Conservation (phyloP, 1,140 invertebrate genomes). For the Lasioglossum baleicum region DNA sequence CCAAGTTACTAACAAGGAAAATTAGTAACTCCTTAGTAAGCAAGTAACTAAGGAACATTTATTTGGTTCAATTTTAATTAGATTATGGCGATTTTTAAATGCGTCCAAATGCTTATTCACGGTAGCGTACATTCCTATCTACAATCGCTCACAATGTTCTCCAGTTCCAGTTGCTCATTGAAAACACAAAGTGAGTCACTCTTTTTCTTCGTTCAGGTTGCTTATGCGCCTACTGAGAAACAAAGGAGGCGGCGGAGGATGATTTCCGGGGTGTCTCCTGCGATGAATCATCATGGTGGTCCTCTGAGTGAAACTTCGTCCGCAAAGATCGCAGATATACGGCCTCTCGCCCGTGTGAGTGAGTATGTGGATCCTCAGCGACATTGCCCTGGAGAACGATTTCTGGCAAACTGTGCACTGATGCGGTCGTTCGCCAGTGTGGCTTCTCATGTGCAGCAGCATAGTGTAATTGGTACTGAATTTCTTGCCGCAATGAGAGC, state of each 20-base stretch:
- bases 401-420: conserved; percentile 52
- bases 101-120: no score
- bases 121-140: no score
- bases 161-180: no score
- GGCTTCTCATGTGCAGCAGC: conserved; percentile 80
- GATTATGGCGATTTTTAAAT: no score
- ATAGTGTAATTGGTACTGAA: conserved; percentile 81
- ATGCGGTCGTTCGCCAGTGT: conserved; percentile 59
- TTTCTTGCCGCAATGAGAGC: conserved; percentile 80
- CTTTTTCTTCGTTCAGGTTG: no score
- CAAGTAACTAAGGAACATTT: no score
- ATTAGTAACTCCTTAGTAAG: no score
- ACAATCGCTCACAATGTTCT: no score
- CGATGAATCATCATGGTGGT: conserved; percentile 51
- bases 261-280: conserved; percentile 8
- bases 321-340: conserved; percentile 83
- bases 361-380: conserved; percentile 79
- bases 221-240: neutral
- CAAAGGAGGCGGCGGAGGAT: conserved; percentile 23
- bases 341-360: conserved; percentile 83
- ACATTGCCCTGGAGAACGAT: conserved; percentile 19
- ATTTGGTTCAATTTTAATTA: no score
- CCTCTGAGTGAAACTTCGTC: conserved; percentile 82
- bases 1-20: no score
- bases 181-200: no score